These are phyloP conservation scores for Thunnus maccoyii DNA, from an alignment of 2,113 vertebrate genomes.

Conservation along the genomic window DNA sequence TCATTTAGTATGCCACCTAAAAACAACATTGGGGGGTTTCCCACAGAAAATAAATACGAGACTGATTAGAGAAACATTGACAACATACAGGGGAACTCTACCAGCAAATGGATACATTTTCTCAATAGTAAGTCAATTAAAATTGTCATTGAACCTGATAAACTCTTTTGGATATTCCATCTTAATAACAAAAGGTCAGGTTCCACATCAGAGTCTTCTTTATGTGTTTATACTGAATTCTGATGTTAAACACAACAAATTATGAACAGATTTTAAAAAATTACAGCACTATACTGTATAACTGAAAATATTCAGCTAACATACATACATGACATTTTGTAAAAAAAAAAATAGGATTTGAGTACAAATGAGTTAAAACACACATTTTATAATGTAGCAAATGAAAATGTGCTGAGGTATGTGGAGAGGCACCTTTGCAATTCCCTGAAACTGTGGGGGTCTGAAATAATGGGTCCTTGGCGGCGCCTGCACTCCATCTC, in stretches of 20 bases:
- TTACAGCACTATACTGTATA: not conserved
- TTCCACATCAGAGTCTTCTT: not conserved
- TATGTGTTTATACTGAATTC: not conserved
- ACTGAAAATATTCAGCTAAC: not conserved
- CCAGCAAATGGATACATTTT: not conserved
- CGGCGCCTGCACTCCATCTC: constrained; percentile 76
- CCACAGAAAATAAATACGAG: not conserved
- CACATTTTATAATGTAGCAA: constrained; percentile 71
- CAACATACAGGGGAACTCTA: not conserved
- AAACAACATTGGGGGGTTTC: not conserved
- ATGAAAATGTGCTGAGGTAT: constrained; percentile 73
- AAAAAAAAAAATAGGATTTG: constrained; percentile 17
- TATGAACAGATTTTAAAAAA: not conserved
- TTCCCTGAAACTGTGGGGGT: constrained; percentile 81
- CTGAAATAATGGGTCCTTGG: constrained; percentile 85
- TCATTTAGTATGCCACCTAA: not conserved
- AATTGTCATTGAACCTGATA: not conserved
- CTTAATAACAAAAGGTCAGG: no score
- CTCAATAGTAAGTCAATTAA: not conserved
- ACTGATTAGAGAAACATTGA: not conserved
- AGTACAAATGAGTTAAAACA: constrained; percentile 46
- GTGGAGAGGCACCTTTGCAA: constrained; percentile 80
- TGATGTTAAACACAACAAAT: not conserved
- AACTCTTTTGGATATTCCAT: not conserved
- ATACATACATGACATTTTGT: not conserved